Base-by-base conservation (phyloP, 1,140 invertebrate species). In the Drosophila parabipectinata region DNA sequence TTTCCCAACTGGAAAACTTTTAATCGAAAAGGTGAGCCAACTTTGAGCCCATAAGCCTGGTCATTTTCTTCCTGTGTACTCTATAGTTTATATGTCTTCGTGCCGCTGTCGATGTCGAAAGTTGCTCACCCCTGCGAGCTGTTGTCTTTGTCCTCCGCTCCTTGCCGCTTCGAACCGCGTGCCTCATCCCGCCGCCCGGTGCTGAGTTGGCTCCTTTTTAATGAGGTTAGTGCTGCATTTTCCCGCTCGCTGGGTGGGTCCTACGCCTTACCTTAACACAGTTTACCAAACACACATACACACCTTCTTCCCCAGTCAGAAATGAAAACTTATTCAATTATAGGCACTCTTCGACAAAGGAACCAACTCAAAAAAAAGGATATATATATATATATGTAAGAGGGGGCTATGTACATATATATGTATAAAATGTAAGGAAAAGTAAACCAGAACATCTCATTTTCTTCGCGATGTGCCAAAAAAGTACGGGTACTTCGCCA, bases 321-420 rank as follows among this genome's bases (percentile, higher is more conserved):
- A 85, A 85, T 60, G 72, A 85, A 80, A 85, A 81, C 83, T 85
- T 85, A 85, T 85, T 85, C 81, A 85, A 85, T 85, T 85, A 85
- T 77, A 63, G 81, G 57, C 78, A 81, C 79, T 79, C 73, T 78
- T 68, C 63, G 79, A 84, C 72, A 75, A 84, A 59, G 41, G 37
- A 73, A 63, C 66, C 54, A 52, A 63, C 50, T 37, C 34, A 57
- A 59, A 55, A 59, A 56, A 58, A 39, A 37, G 18, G 15, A 18
- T 18, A n/a, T n/a, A 18, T 18, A 50, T 41, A 58, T 51, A 52
- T 56, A 56, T 51, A 12, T 39, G 21, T n/a, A 39, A 30, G 41
- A 15, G 28, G 44, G 54, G 52, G n/a, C 8, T 15, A 10, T 34
- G 8, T 34, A 34, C 9, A 32, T 14, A 14, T 14, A 41, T 28